phyloP scores from a whole-genome alignment of 2,113 vertebrate genomes.

The Boulengerochromis microlepis region DNA sequence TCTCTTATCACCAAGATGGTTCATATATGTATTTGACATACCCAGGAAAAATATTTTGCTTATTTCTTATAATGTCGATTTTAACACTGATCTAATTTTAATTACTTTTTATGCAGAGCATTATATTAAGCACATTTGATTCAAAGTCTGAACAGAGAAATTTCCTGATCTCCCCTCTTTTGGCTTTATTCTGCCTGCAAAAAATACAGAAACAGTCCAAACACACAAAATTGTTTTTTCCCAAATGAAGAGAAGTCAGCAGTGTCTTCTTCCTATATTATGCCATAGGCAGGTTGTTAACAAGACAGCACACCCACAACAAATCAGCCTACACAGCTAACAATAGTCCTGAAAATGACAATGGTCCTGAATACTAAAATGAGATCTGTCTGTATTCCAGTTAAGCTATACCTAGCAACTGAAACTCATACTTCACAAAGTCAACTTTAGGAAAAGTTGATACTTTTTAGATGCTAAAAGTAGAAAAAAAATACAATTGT shows the following conservation, averaged over 20 bases:
- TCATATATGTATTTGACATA: neutral
- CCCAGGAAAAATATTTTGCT: neutral
- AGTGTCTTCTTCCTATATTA: neutral
- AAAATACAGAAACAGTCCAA: neutral
- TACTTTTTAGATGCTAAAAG: neutral
- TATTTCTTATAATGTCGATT: neutral
- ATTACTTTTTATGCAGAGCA: neutral
- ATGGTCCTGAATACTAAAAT: neutral
- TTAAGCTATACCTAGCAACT: neutral
- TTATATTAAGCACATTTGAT: neutral
- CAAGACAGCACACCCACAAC: neutral
- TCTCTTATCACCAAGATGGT: neutral
- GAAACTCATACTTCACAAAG: neutral
- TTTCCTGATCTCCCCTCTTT: neutral
- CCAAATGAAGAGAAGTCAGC: neutral
- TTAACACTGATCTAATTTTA: neutral
- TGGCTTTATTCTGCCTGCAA: neutral
- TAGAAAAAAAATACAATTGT: neutral
- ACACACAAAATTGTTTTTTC: neutral
- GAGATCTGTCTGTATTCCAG: neutral
- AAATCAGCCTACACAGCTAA: neutral
- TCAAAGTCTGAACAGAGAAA: neutral
- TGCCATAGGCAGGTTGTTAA: neutral
- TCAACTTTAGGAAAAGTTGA: neutral
- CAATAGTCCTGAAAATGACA: neutral